Base-by-base conservation (phyloP, 2,888 invertebrate species). In the Catotricha subobsoleta region DNA sequence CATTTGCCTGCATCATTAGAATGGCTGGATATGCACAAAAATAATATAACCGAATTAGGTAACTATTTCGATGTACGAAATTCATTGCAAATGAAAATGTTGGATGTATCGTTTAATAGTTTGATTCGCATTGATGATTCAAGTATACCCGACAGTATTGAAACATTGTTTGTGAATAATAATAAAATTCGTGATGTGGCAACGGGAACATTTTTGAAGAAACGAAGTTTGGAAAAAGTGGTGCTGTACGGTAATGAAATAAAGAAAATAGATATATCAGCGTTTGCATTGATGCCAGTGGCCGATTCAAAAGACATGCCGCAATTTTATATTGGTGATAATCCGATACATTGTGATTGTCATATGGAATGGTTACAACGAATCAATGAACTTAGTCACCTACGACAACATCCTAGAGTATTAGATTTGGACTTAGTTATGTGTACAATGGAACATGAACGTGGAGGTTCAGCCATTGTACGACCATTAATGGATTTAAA, bases 311-410 rank as follows among this genome's bases (percentile, higher is more conserved):
- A 63, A 66, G 76, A 79, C 54, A 63, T 80, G 50, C 81, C 83
- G 13, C 74, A 78, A 56, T 81, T 86, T 61, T 80, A 76, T 58
- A 73, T 86, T 48, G 80, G 80, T 38, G 75, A 75, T 53, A 87
- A 87, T 67, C 84, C 84, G 45, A 77, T 86, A 58, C 70, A 75
- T 51, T 88, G 87, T 60, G 80, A 84, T 62, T 87, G 87, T 62
- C 76, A 76, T 52, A 80, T 86, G 80, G 84, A 84, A 62, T 88
- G 86, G 84, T 59, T 86, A 52, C 74, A 80, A 52, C 67, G 78
- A 57, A 76, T 82, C 59, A 80, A 81, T 67, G 79, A 79, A 64
- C 66, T 80, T 57, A 74, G 74, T 52, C 72, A 75, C 52, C 67
- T 72, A 47, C 66, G 79, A 42, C 79, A 80, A 56, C 77, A 81